Conservation (phyloP, 2,113 vertebrate genomes). For the Manacus vitellinus region DNA sequence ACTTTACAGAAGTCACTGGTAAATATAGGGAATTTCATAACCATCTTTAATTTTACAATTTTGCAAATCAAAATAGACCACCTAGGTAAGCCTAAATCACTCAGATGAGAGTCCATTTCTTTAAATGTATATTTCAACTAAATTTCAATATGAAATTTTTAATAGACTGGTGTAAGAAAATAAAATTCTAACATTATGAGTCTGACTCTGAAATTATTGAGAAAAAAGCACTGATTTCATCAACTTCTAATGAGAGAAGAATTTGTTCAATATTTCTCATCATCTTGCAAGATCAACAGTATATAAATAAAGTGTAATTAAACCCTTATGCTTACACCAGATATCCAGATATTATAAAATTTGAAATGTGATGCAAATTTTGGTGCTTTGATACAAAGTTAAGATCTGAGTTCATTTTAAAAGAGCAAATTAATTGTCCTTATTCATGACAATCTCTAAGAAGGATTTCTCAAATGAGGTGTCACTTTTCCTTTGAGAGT, state of each 20-base stretch:
- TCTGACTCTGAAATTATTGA: neutral
- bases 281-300: neutral
- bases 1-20: neutral
- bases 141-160: neutral
- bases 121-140: neutral
- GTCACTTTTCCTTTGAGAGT: neutral
- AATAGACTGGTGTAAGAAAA: neutral
- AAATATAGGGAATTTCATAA: neutral
- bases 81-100: neutral
- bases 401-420: neutral
- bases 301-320: neutral
- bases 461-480: neutral
- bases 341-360: neutral
- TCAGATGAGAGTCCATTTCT: neutral
- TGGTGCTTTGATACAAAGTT: neutral
- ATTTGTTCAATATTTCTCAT: neutral
- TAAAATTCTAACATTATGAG: neutral
- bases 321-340: neutral
- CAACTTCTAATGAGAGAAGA: neutral
- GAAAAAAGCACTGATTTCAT: neutral
- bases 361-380: neutral
- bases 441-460: neutral
- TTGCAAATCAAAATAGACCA: neutral
- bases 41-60: neutral
- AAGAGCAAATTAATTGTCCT: neutral